Evolutionary conservation across 2,797 vertebrate genomes (phyloP), one percentile per base, ranked within the genome.

Genomic region (Myripristis murdjan): DNA sequence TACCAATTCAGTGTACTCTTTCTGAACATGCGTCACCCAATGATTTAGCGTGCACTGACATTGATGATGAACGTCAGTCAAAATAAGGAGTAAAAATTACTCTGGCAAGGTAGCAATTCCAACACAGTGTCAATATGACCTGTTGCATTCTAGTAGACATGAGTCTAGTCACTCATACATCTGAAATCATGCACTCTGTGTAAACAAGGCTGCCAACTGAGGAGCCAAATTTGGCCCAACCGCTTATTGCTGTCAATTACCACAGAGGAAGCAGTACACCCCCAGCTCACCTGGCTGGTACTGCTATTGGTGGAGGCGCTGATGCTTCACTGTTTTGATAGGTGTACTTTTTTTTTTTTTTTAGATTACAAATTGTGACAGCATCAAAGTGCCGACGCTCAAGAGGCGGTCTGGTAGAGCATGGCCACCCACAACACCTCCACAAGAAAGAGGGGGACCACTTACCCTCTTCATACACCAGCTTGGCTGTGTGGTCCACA

Each of bases 391-490:
- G 5, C 1, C 24, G 6, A 28, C 51, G 9, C 0, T n/a, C 18
- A 14, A 23, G 35, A 20, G 18, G 11, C 20, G 16, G 14, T 20
- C 11, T 31, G 2, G 16, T 24, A 39, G 2, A 22, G 49, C 1
- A 4, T 28, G 0, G n/a, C 4, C 10, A 35, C 56, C 12, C 12
- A 58, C 18, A 5, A 15, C 23, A 6, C 28, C 11, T n/a, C 44
- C 65, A 62, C 26, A 73, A 5, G 6, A 47, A 46, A 53, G 24
- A 53, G 2, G 1, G 37, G 69, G 4, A 51, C 9, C 8, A 83
- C 92, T 96, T 85, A 98, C 98, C 97, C 82, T 99, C 98, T 79
- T 99, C 98, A 87, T 98, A 99, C n/a, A 99, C 96, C 81, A 99
- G 86, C 70, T 97, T 98, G 41, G 98, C 97, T 65, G 95, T 95